A percentile compares a stretch with the other conserved stretches of the same genome.
Evolutionary conservation across 2,797 vertebrate genomes (phyloP).

Genomic region (Lophius americanus): DNA sequence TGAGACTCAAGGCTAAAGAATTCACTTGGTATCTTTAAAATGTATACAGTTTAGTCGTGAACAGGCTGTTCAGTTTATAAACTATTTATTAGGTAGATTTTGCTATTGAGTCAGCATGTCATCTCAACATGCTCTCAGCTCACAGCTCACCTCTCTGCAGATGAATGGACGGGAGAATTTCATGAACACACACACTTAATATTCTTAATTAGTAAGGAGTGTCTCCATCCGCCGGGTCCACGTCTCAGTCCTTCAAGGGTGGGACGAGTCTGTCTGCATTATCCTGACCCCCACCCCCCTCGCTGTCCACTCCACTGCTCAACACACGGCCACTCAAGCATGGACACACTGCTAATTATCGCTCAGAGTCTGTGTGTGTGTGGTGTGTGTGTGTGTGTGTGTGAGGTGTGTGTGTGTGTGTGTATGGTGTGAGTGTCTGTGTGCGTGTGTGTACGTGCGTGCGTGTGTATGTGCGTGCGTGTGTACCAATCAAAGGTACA

Average conservation of each 20-base stretch:
- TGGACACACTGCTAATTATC: slow-evolving; percentile 69
- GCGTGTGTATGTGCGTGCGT: slow-evolving; percentile 20
- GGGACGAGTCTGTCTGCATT: slow-evolving; percentile 56
- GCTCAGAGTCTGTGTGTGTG: slow-evolving; percentile 29
- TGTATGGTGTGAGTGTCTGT: slow-evolving; percentile 24
- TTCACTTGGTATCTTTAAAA: too few species aligned
- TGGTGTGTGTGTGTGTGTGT: slow-evolving; percentile 18
- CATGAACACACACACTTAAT: slow-evolving; percentile 28
- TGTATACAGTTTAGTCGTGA: too few species aligned
- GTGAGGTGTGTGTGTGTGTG: slow-evolving; percentile 21
- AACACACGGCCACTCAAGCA: slow-evolving; percentile 64
- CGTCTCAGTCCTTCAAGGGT: slow-evolving; percentile 55
- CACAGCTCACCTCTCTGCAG: slow-evolving; percentile 16
- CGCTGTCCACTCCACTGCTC: slow-evolving; percentile 71
- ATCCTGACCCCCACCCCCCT: slow-evolving; percentile 45
- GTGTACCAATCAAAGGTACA: slow-evolving; percentile 47
- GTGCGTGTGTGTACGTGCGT: slow-evolving; percentile 18
- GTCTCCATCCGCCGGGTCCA: slow-evolving; percentile 49
- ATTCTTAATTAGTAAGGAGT: slow-evolving; percentile 70
- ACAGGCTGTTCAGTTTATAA: too few species aligned
- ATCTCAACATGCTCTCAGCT: background rate
- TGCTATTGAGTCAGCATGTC: background rate
- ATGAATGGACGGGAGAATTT: background rate
- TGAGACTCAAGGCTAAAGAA: too few species aligned
- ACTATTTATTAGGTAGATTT: too few species aligned